A percentile compares a stretch with the other conserved stretches of the same genome.
These are phyloP conservation scores for Xyrauchen texanus DNA, from an alignment of 2,113 vertebrate genomes.

Conservation along the genomic window DNA sequence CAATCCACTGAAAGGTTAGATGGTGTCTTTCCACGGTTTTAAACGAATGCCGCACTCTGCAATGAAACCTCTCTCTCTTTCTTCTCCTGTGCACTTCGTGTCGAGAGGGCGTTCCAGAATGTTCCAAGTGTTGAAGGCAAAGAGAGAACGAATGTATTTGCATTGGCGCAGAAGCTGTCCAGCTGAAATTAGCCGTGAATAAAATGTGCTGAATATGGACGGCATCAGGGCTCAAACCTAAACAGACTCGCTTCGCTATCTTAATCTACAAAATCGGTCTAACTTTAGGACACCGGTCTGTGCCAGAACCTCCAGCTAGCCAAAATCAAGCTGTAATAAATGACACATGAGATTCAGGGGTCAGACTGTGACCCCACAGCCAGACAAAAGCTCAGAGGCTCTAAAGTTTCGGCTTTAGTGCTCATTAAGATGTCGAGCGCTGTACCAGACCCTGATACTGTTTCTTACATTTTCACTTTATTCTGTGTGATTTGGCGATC, in stretches of 20 bases:
- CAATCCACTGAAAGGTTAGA: constrained; percentile 35
- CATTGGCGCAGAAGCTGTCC: constrained; percentile 71
- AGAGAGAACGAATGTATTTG: constrained; percentile 71
- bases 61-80: constrained; percentile 49
- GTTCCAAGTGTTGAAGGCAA: constrained; percentile 59
- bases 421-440: not conserved
- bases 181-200: constrained; percentile 76
- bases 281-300: constrained; percentile 46
- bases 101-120: constrained; percentile 66
- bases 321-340: constrained; percentile 72
- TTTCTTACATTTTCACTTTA: constrained; percentile 60
- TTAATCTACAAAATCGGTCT: constrained; percentile 67
- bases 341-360: constrained; percentile 62
- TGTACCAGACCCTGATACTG: constrained; percentile 46
- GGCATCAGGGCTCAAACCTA: constrained; percentile 63
- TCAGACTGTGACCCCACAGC: constrained; percentile 65
- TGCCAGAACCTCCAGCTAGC: constrained; percentile 57
- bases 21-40: constrained; percentile 53
- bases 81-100: constrained; percentile 54
- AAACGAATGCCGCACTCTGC: constrained; percentile 57
- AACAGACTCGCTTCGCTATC: constrained; percentile 51
- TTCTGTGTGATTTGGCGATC: constrained; percentile 21
- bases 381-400: constrained; percentile 54
- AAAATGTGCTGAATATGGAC: constrained; percentile 77
- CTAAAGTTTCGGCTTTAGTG: constrained; percentile 54